Base-by-base conservation (phyloP, 1,140 invertebrate species). In the Bombyx mori region DNA sequence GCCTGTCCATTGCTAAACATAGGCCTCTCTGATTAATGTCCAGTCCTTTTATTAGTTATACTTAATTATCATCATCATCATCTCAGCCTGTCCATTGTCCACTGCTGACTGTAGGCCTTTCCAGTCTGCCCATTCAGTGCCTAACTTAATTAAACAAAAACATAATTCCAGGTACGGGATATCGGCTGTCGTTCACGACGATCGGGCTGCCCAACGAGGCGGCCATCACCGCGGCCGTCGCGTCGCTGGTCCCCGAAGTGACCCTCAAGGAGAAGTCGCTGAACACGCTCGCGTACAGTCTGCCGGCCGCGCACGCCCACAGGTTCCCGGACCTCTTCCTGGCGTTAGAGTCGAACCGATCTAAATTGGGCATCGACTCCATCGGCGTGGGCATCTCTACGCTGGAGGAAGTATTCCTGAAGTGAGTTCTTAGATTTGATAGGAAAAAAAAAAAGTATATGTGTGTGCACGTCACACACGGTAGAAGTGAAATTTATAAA, bases 361-460 rank as follows among this genome's bases (percentile, higher is more conserved):
- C 79, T 0, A 68, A 89, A 43, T 75, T 96, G 6, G 92, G 92
- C 0, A 91, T 97, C 50, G 86, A 90, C 22, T 93, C 92, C 26
- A 94, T 94, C 63, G 95, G 95, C 2, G 91, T 95, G 1, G 93
- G 94, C 0, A 90, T 94, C 3, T 94, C 94, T 7, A 96, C 95
- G 0, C 89, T 97, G 69, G 95, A 97, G 75, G 94, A 97, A 86
- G 95, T 97, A 8, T 97, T 97, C 74, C 75, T 97, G 12, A 94
- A 91, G 94, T 95, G 82, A 85, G 88, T 77, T 48, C 3, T 18
- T 18, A 18, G 12, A 18, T 18, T 18, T 18, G 12, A 18, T 18
- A 18, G 12, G 12, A 18, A 18, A 18, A 18, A 18, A 18, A 18
- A 18, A 0, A 18, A n/a, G n/a, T 18, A 18, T 18, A 18, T 18